A percentile compares a stretch with the other conserved stretches of the same genome.
Evolutionary conservation across 1,140 invertebrate genomes (phyloP).

Genomic region (Galendromus occidentalis): DNA sequence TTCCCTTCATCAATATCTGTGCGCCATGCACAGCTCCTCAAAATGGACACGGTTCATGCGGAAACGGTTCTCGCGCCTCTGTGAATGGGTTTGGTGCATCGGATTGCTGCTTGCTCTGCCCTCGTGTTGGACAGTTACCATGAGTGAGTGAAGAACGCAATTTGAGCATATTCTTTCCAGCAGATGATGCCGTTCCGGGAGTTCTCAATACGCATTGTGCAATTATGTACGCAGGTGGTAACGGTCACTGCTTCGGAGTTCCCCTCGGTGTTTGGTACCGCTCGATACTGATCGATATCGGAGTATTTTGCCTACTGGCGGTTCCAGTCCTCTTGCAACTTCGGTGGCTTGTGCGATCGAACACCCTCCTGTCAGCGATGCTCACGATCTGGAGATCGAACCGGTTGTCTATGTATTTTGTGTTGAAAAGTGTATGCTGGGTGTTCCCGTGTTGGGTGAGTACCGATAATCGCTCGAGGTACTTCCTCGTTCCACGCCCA

Average conservation of each 20-base stretch:
- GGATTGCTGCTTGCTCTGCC: background rate
- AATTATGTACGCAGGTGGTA: too few species aligned
- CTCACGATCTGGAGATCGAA: background rate
- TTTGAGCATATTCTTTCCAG: too few species aligned
- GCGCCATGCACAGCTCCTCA: background rate
- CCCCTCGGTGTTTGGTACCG: background rate
- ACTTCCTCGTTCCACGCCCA: too few species aligned
- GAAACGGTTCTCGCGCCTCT: background rate
- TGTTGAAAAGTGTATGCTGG: background rate
- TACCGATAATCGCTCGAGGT: too few species aligned
- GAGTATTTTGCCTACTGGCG: background rate
- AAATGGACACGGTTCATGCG: constrained; percentile 3
- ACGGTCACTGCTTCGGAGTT: too few species aligned
- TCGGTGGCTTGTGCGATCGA: background rate
- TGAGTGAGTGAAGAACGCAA: too few species aligned
- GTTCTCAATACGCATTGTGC: too few species aligned
- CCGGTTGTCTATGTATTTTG: background rate
- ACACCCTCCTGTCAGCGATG: background rate
- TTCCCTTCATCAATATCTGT: background rate
- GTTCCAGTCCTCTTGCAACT: background rate
- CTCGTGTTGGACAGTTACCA: background rate
- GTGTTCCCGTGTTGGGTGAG: too few species aligned
- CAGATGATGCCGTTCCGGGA: too few species aligned
- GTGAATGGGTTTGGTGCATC: constrained; percentile 4
- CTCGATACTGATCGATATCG: background rate